Percentiles rank a stretch among this genome's conserved stretches.
Conservation (phyloP, 2,888 invertebrate genomes). For the Schizotus pectinicornis region DNA sequence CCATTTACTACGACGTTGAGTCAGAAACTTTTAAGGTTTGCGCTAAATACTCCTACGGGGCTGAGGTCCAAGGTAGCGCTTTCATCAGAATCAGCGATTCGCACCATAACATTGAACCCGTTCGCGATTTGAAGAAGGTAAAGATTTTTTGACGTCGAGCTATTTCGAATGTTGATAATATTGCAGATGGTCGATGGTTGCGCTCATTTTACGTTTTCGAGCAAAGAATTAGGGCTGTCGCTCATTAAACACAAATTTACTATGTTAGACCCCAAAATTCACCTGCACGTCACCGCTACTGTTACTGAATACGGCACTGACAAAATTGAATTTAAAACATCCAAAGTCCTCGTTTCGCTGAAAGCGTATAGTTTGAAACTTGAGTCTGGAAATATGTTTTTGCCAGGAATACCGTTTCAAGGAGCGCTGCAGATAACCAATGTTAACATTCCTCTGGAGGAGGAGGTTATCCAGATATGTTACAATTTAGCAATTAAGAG, state of each 20-base stretch:
- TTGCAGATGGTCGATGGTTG: constrained; percentile 53
- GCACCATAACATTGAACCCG: constrained; percentile 36
- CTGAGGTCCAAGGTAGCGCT: constrained; percentile 64
- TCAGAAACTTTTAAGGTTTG: constrained; percentile 62
- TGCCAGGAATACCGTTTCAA: constrained; percentile 74
- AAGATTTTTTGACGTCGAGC: background rate
- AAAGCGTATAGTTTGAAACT: constrained; percentile 67
- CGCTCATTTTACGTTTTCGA: constrained; percentile 44
- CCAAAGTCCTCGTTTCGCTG: constrained; percentile 64
- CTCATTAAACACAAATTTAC: constrained; percentile 33
- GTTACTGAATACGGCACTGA: constrained; percentile 69
- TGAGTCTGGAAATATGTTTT: constrained; percentile 66
- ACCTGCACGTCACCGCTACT: constrained; percentile 55
- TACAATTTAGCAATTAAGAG: constrained; percentile 54
- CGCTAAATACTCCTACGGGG: constrained; percentile 68
- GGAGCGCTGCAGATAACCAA: constrained; percentile 62
- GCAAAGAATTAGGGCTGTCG: constrained; percentile 39
- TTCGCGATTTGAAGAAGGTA: constrained; percentile 47
- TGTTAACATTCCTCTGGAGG: constrained; percentile 32
- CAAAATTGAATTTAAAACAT: constrained; percentile 67
- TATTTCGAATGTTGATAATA: constrained; percentile 1
- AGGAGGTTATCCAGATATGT: constrained; percentile 52
- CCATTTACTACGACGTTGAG: constrained; percentile 59
- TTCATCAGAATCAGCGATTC: constrained; percentile 55
- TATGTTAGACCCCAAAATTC: constrained; percentile 37